phyloP scores from a whole-genome alignment of 2,113 vertebrate genomes.

The Heteronetta atricapilla region DNA sequence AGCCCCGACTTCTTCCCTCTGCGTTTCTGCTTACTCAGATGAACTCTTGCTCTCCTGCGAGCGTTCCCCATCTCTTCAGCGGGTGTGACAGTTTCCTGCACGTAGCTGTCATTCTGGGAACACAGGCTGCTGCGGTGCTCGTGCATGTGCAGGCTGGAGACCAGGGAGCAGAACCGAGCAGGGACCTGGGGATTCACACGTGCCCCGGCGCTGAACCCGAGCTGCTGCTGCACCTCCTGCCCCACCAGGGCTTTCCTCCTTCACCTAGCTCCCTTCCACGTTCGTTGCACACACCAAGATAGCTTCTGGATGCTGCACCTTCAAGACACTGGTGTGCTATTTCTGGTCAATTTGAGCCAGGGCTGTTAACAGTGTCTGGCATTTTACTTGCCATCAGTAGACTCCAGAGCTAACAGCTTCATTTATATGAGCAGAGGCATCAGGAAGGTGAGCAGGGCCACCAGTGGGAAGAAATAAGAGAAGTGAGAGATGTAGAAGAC shows the following conservation, averaged over 20 bases:
- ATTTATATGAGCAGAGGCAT: neutral
- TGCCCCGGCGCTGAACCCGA: neutral
- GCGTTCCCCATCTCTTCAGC: neutral
- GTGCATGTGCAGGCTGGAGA: neutral
- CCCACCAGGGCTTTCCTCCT: neutral
- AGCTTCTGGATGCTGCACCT: neutral
- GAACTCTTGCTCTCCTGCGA: neutral
- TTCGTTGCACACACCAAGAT: neutral
- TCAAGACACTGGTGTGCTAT: neutral
- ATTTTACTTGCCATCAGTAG: neutral
- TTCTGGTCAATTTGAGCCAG: neutral
- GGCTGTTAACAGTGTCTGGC: neutral
- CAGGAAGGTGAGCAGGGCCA: neutral
- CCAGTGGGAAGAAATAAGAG: neutral
- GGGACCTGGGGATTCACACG: neutral
- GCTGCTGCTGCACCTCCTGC: neutral
- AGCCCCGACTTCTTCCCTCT: neutral
- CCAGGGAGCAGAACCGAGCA: too few species aligned
- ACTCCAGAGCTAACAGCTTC: neutral
- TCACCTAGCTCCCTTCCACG: neutral
- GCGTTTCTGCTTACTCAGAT: neutral
- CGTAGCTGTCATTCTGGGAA: neutral
- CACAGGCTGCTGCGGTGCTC: fast-evolving
- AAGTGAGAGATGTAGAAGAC: neutral
- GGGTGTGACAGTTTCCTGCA: neutral